These are phyloP conservation scores for Coecobrya sp. DNA, from an alignment of 2,888 invertebrate species.

Conservation along the genomic window DNA sequence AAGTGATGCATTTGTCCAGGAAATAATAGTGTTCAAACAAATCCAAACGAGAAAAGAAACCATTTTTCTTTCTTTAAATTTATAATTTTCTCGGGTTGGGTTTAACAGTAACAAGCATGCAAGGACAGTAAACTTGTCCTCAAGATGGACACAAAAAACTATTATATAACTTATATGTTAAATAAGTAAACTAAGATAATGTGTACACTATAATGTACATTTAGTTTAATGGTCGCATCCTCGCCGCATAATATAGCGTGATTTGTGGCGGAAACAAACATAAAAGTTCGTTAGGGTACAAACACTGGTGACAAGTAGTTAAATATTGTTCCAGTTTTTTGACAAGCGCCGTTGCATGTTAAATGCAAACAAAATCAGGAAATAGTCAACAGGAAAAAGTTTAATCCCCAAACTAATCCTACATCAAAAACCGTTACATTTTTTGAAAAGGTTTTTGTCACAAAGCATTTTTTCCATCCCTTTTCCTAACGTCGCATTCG, in stretches of 20 bases:
- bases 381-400: neutral
- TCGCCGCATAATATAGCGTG: too few species aligned
- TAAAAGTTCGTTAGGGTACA: too few species aligned
- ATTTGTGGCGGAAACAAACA: too few species aligned
- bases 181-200: neutral
- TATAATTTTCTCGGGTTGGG: too few species aligned
- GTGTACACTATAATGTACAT: neutral
- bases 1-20: too few species aligned
- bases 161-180: too few species aligned
- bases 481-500: neutral
- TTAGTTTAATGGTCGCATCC: neutral
- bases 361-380: neutral
- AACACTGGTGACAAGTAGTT: too few species aligned
- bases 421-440: neutral
- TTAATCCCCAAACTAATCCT: neutral
- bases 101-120: neutral
- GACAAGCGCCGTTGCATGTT: neutral
- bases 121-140: neutral
- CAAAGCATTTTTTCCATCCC: neutral
- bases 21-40: too few species aligned
- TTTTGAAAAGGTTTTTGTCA: neutral
- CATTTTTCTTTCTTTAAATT: too few species aligned
- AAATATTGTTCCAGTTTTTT: neutral
- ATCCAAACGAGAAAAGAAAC: too few species aligned
- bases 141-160: neutral